phyloP scores from a whole-genome alignment of 2,113 vertebrate genomes.

The Paramormyrops kingsleyae region DNA sequence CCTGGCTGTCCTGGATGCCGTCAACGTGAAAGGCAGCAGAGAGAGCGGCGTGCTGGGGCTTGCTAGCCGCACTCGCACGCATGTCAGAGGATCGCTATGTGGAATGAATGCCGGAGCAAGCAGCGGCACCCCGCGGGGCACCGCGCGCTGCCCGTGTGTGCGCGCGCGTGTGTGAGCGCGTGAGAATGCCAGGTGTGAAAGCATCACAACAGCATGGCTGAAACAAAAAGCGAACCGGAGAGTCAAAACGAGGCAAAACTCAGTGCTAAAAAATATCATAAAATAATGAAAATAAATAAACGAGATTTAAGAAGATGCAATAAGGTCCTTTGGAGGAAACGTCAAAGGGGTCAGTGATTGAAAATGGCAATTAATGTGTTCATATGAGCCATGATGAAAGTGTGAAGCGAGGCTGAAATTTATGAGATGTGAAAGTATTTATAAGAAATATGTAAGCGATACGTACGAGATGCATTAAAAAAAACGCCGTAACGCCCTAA shows the following conservation, averaged over 20 bases:
- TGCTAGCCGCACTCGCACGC: slow-evolving; percentile 41
- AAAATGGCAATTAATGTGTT: not conserved
- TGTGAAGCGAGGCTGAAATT: not conserved
- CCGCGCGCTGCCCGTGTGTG: slow-evolving; percentile 12
- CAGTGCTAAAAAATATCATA: not conserved
- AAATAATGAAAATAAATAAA: not conserved
- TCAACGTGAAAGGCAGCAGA: slow-evolving; percentile 27
- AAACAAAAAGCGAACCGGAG: not conserved
- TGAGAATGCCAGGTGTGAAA: not conserved
- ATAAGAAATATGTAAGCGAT: not conserved
- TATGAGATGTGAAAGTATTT: not conserved
- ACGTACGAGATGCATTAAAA: not conserved
- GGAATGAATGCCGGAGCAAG: slow-evolving; percentile 42
- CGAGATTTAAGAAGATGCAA: not conserved
- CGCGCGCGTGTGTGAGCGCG: not conserved
- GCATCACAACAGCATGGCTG: not conserved
- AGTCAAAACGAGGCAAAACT: not conserved
- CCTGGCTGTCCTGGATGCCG: slow-evolving; percentile 31
- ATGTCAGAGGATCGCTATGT: slow-evolving; percentile 44
- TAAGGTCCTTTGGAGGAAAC: not conserved
- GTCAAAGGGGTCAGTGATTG: not conserved
- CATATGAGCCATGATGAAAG: not conserved
- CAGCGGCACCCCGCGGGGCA: slow-evolving; percentile 23
- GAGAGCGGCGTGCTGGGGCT: slow-evolving; percentile 21
- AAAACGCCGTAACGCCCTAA: not conserved